Evolutionary conservation across 1,140 invertebrate genomes (phyloP).

Genomic region (Ceratosolen fusciceps): DNA sequence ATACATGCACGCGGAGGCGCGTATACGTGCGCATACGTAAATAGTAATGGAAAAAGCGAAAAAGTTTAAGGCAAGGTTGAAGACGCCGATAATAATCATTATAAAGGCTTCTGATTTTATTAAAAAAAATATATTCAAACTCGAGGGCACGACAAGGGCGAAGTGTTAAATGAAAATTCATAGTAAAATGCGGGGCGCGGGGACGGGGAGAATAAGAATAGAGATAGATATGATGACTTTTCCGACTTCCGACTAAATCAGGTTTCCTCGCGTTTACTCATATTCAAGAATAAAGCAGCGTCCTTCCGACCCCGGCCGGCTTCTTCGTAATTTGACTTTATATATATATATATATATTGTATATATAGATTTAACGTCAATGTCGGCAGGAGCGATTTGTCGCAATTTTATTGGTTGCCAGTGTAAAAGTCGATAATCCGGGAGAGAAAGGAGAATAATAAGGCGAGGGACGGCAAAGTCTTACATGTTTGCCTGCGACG

Average conservation of each 20-base stretch:
- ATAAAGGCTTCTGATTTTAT: neutral
- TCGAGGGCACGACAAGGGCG: neutral
- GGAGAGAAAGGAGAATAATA: neutral
- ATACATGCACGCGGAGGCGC: too few species aligned
- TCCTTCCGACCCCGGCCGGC: neutral
- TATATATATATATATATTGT: too few species aligned
- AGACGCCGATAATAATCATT: neutral
- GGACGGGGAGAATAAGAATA: too few species aligned
- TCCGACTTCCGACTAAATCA: constrained; percentile 9
- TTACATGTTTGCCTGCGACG: neutral
- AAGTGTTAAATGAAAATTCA: constrained; percentile 16
- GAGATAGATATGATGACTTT: neutral
- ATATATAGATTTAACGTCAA: too few species aligned
- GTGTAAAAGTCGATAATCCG: constrained; percentile 37
- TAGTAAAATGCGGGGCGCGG: too few species aligned
- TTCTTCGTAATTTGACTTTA: constrained; percentile 41
- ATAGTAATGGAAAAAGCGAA: too few species aligned
- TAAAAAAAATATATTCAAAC: neutral
- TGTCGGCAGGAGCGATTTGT: too few species aligned
- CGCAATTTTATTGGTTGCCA: constrained; percentile 23
- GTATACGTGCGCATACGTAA: too few species aligned
- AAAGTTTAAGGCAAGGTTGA: neutral
- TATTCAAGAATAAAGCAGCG: constrained; percentile 5
- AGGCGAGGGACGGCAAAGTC: constrained; percentile 14
- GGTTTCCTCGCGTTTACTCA: constrained; percentile 21